Conservation (phyloP, 2,888 invertebrate species). For the Chymomyza caudatula region DNA sequence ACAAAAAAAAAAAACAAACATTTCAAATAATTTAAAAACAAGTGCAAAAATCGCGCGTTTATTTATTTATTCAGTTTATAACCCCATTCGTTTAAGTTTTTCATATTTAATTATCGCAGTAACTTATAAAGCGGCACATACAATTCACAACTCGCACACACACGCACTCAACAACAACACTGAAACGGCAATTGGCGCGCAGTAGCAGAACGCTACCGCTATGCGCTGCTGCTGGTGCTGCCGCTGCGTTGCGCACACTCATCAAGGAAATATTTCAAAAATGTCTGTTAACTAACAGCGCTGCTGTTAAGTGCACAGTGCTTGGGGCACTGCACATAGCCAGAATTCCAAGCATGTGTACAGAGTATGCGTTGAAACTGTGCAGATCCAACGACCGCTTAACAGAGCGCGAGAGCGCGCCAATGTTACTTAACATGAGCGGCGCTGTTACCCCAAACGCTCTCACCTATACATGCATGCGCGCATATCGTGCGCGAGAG, state of each 20-base stretch:
- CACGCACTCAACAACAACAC: slow-evolving; percentile 5
- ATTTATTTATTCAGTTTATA: slow-evolving; percentile 2
- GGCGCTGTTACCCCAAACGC: slow-evolving; percentile 27
- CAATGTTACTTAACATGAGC: slow-evolving; percentile 2
- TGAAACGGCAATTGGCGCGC: background rate
- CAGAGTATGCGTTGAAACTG: background rate
- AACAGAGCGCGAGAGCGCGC: background rate
- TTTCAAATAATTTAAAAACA: background rate
- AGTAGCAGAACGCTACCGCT: background rate
- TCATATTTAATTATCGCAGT: background rate
- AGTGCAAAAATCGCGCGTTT: background rate
- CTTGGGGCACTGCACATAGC: background rate
- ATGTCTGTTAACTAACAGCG: slow-evolving; percentile 54
- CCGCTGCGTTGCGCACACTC: slow-evolving; percentile 32
- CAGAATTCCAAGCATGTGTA: background rate
- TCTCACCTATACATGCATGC: background rate
- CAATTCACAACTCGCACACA: slow-evolving; percentile 4
- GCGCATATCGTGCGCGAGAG: background rate
- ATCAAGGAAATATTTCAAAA: slow-evolving; percentile 55
- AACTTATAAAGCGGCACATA: background rate
- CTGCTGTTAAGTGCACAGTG: slow-evolving; percentile 24
- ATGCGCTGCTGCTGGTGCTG: background rate
- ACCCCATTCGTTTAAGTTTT: background rate
- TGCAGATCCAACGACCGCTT: background rate
- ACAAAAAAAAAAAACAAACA: background rate